Base-by-base conservation (phyloP, 2,888 invertebrate species). In the Drosophila barbarae region DNA sequence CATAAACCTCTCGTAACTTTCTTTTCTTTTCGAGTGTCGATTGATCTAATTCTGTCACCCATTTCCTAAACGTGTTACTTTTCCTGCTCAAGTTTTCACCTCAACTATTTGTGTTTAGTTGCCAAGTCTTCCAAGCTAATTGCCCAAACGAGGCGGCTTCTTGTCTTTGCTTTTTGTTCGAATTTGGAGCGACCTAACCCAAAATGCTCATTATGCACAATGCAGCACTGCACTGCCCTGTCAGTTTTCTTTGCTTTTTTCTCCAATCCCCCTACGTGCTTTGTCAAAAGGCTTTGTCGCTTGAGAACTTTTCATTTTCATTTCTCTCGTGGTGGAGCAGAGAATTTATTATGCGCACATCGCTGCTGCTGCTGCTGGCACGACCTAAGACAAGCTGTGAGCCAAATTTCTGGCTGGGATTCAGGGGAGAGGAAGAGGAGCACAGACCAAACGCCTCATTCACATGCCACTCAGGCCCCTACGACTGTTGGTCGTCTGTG, bases 221-320 rank as follows among this genome's bases (percentile, higher is more conserved):
- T 42, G 44, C 58, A 54, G 18, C 30, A 35, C 34, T 55, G 56
- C 30, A 21, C 8, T 9, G 18, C 41, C 30, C 28, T 47, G 46
- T 46, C 30, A 26, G 18, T 30, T 12, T 30, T 28, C 5, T 8
- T 26, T 9, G 1, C 5, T 1, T 28, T 10, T 9, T 39, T 36
- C 10, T 5, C 8, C 23, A 12, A 10, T 44, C 10, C 36, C 18
- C 21, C 39, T 56, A 80, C 77, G 78, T 78, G 78, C 75, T 42
- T 65, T 74, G 76, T 74, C 74, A 75, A 82, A 71, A 73, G 68
- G 63, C 70, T 58, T 68, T 51, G 66, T 60, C 52, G 77, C 77
- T 72, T 77, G 83, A 79, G 80, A 80, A 77, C 72, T 83, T 80
- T 80, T 83, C 77, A 73, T 73, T 78, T 78, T 71, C 79, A 78